Evolutionary conservation across 64 coral and sea anemone species (phyloP).

Genomic region (Anthopleura sola): DNA sequence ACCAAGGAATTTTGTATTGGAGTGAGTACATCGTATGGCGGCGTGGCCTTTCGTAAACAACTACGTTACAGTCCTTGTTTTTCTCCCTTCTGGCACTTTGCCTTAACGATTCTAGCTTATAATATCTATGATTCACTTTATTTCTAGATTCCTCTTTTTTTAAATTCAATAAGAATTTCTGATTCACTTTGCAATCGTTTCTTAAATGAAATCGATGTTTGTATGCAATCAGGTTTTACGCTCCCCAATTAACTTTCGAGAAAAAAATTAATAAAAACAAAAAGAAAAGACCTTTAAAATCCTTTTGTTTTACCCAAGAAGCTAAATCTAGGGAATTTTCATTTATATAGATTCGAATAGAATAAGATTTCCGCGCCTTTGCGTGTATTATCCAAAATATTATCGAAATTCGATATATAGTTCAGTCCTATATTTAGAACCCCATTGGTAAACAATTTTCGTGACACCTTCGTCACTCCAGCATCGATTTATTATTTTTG

Average conservation of each 20-base stretch:
- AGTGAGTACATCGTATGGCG: background rate
- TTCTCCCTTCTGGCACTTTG: background rate
- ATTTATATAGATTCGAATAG: background rate
- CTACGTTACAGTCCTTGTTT: background rate
- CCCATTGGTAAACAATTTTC: background rate
- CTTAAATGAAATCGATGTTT: background rate
- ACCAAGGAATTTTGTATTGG: background rate
- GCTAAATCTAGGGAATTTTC: background rate
- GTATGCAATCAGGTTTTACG: background rate
- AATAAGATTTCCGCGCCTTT: background rate
- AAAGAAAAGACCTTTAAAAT: background rate
- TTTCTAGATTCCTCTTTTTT: no score
- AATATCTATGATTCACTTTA: background rate
- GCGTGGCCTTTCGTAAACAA: slow-evolving; percentile 7
- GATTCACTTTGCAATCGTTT: no score
- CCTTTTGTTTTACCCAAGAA: background rate
- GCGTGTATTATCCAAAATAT: background rate
- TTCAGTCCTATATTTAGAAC: background rate
- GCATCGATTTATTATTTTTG: background rate
- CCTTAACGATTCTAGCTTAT: background rate
- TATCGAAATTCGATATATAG: slow-evolving; percentile 1
- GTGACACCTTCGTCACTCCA: background rate
- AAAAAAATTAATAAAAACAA: background rate
- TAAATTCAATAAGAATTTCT: no score
- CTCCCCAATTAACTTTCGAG: background rate